Percentiles rank a stretch among this genome's conserved stretches.
Evolutionary conservation across 2,113 vertebrate species (phyloP).

Genomic region (Isurus oxyrinchus): DNA sequence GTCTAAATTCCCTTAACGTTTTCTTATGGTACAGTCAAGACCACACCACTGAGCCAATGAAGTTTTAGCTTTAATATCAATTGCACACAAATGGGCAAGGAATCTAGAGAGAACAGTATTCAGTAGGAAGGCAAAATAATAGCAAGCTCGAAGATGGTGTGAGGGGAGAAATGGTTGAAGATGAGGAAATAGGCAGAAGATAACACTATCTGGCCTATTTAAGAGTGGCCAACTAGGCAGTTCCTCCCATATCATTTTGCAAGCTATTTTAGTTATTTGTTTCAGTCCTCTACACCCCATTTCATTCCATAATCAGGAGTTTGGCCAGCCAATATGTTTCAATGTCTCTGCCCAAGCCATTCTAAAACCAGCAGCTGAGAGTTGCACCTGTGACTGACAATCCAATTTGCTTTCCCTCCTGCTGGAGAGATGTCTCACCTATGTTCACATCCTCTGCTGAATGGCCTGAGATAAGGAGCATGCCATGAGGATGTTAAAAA

Average conservation of each 20-base stretch:
- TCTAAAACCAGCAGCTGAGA: neutral
- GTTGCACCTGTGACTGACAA: neutral
- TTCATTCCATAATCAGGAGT: conserved; percentile 10
- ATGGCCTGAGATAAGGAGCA: neutral
- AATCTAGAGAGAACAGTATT: neutral
- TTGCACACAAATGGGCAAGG: neutral
- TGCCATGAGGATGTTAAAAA: neutral
- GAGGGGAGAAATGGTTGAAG: neutral
- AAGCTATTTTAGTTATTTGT: neutral
- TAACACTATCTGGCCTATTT: neutral
- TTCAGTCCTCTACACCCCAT: neutral
- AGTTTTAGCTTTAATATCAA: neutral
- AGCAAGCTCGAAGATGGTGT: neutral
- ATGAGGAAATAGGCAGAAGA: neutral
- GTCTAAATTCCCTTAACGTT: neutral
- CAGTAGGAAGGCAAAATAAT: neutral
- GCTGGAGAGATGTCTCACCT: neutral
- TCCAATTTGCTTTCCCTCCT: conserved; percentile 18
- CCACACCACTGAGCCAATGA: neutral
- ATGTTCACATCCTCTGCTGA: neutral
- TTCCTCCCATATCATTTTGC: neutral
- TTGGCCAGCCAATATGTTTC: neutral
- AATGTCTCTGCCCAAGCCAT: neutral
- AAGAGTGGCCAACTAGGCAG: neutral
- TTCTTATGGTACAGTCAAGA: neutral